Percentiles rank a stretch among this genome's conserved stretches.
These are phyloP conservation scores for Adineta ricciae DNA, from an alignment of 2,888 invertebrate genomes.

Conservation along the genomic window DNA sequence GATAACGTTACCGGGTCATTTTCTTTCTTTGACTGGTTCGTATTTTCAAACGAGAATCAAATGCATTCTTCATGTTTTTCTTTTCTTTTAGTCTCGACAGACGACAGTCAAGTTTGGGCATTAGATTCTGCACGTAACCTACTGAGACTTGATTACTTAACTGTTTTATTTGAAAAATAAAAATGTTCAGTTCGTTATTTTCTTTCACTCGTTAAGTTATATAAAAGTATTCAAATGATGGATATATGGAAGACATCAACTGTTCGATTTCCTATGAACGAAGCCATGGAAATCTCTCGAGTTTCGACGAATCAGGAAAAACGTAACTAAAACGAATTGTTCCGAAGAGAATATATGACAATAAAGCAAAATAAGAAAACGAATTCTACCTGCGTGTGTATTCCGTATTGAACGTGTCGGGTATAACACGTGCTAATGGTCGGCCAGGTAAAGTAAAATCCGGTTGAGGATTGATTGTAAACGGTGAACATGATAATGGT, in stretches of 20 bases:
- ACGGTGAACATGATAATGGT: conserved; percentile 38
- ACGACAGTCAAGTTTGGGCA: not conserved
- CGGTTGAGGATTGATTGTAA: conserved; percentile 46
- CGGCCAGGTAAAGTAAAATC: conserved; percentile 43
- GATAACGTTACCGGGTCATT: not conserved
- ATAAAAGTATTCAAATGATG: not conserved
- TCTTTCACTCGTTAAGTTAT: not conserved
- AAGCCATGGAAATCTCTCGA: conserved; percentile 13
- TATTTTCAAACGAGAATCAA: not conserved
- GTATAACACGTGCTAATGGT: conserved; percentile 39
- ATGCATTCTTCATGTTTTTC: not conserved
- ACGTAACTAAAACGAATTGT: not conserved
- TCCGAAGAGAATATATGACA: too few relatives aligned
- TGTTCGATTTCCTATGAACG: not conserved
- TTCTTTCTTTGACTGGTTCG: not conserved
- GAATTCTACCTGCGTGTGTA: not conserved
- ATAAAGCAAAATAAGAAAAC: too few relatives aligned
- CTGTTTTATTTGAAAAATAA: conserved; percentile 13
- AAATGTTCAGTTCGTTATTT: not conserved
- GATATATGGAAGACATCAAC: not conserved
- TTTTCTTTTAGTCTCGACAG: not conserved
- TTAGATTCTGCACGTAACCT: not conserved
- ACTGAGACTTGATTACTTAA: not conserved
- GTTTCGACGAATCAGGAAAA: not conserved
- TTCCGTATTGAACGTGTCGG: conserved; percentile 34